Evolutionary conservation across 2,888 invertebrate species (phyloP), one percentile per base, ranked within the genome.

Genomic region (Steinernema carpocapsae): DNA sequence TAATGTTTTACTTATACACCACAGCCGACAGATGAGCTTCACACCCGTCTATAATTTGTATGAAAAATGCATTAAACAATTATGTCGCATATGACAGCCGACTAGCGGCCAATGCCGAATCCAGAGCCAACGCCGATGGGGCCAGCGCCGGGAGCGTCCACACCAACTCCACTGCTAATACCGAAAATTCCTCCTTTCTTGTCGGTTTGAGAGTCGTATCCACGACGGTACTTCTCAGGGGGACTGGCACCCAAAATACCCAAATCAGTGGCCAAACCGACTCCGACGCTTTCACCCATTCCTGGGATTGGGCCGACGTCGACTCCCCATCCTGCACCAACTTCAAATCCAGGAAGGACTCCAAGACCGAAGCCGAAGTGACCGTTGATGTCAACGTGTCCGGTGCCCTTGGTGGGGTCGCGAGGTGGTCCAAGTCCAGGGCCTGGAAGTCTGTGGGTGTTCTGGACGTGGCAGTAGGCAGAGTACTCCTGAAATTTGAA

Each of bases 251-350:
- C 84, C 75, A 82, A 76, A 32, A 84, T 73, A 12, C 83, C 82
- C 42, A 84, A 74, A 64, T 82, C 83, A 1, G 12, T 26, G 76
- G 77, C 81, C 17, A 82, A 72, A 56, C 79, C 82, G 22, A 84
- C 84, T 32, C 82, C 84, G 48, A 84, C 82, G 71, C 75, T 77
- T 43, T 83, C 82, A 48, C 79, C 80, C 79, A 84, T 81, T 70
- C 84, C 84, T 3, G 84, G 84, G 46, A 84, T 78, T 0, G 84
- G 84, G 29, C 84, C 84, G 14, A 84, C 84, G 71, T 84, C 83
- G 17, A 84, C 84, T 26, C 84, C 84, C 73, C 75, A 73, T 1
- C 74, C 74, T 10, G 46, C 72, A 48, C 32, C 51, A 3, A 77
- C 77, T 73, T 84, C 84, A 12, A 84, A 48, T 45, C 84, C 84